Evolutionary conservation across 2,888 invertebrate species (phyloP).

Genomic region (Acrocyrtus sp.): DNA sequence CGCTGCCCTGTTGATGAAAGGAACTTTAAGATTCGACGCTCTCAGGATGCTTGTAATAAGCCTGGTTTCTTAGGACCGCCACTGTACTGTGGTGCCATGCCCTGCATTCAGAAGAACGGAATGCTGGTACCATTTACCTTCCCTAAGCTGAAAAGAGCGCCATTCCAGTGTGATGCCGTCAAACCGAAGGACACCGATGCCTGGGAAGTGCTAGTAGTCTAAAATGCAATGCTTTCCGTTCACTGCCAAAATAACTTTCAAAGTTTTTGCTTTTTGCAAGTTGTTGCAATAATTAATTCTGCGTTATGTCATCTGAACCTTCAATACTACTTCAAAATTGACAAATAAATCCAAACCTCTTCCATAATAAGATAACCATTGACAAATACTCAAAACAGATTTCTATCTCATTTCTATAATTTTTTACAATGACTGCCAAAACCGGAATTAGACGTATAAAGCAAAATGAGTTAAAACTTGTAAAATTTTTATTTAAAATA

Average conservation of each 20-base stretch:
- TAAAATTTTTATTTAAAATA: neutral
- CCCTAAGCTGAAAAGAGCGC: slow-evolving; percentile 55
- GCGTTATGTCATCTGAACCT: too few relatives aligned
- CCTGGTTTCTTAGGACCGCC: slow-evolving; percentile 57
- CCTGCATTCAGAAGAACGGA: slow-evolving; percentile 57
- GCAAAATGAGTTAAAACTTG: neutral
- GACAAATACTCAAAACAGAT: too few relatives aligned
- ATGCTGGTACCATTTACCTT: slow-evolving; percentile 50
- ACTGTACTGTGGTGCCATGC: slow-evolving; percentile 51
- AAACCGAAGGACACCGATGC: slow-evolving; percentile 42
- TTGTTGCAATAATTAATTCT: too few relatives aligned
- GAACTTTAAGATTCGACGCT: slow-evolving; percentile 56
- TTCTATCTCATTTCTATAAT: too few relatives aligned
- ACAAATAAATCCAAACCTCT: slow-evolving; percentile 9
- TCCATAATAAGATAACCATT: too few relatives aligned
- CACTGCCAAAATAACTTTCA: neutral
- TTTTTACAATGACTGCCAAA: too few relatives aligned
- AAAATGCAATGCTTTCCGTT: neutral
- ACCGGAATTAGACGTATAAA: neutral
- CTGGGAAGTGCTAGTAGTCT: slow-evolving; percentile 55
- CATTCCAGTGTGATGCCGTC: slow-evolving; percentile 56
- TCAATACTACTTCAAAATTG: slow-evolving; percentile 17
- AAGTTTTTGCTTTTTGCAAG: too few relatives aligned
- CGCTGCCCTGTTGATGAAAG: slow-evolving; percentile 61
- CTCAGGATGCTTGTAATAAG: slow-evolving; percentile 49